Evolutionary conservation across 2,888 invertebrate genomes (phyloP).

Genomic region (Lochmaea crataegi): DNA sequence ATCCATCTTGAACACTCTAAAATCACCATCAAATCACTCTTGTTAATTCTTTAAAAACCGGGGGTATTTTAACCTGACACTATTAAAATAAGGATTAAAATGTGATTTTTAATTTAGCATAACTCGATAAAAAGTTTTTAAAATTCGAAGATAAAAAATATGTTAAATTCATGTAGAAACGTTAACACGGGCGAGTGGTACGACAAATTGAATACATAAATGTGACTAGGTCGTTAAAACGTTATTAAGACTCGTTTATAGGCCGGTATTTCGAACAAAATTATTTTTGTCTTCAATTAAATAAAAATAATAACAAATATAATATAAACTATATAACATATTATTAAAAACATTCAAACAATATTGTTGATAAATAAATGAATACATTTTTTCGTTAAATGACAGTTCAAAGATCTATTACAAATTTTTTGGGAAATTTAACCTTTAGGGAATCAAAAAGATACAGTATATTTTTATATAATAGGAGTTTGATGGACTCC

Average conservation of each 20-base stretch:
- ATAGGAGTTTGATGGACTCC: too few species aligned
- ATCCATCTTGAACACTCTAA: constrained; percentile 44
- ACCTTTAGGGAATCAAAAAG: too few species aligned
- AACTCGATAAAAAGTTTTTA: background rate
- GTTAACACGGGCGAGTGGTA: background rate
- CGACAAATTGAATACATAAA: background rate
- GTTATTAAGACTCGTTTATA: background rate
- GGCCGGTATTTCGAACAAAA: too few species aligned
- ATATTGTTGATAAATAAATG: too few species aligned
- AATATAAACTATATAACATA: too few species aligned
- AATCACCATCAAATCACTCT: background rate
- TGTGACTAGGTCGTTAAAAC: background rate
- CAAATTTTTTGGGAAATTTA: too few species aligned
- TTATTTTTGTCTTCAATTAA: background rate
- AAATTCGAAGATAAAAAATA: background rate
- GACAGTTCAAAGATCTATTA: too few species aligned
- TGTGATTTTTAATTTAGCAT: background rate
- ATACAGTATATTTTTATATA: too few species aligned
- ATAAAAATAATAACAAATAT: too few species aligned
- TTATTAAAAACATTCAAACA: too few species aligned
- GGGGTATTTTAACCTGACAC: background rate
- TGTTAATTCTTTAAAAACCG: background rate
- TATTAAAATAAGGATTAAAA: background rate
- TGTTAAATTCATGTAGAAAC: background rate
- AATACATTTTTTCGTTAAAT: too few species aligned